Conservation (phyloP, 2,797 vertebrate species). For the Rhinichthys osculus region DNA sequence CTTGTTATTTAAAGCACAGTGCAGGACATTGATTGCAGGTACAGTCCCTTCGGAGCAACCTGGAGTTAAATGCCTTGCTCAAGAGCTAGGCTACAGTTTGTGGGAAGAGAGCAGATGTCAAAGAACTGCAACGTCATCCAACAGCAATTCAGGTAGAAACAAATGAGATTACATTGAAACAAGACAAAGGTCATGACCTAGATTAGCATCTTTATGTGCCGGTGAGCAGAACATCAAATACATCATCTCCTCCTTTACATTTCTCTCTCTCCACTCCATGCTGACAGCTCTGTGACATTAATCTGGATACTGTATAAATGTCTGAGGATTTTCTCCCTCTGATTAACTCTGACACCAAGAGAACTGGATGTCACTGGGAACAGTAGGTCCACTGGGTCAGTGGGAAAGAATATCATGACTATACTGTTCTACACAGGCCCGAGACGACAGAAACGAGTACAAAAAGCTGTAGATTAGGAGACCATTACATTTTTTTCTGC, state of each 20-base stretch:
- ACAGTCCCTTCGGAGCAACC: not conserved
- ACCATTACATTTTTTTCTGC: not conserved
- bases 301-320: constrained; percentile 30
- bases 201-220: constrained; percentile 14
- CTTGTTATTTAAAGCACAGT: constrained; percentile 35
- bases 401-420: constrained; percentile 4
- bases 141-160: not conserved
- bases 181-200: not conserved
- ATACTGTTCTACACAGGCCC: constrained; percentile 2
- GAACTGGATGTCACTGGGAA: constrained; percentile 14
- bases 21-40: constrained; percentile 10
- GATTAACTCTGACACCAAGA: constrained; percentile 35
- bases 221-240: constrained; percentile 7
- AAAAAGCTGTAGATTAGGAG: constrained; percentile 3
- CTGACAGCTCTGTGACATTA: constrained; percentile 29
- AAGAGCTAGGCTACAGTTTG: not conserved
- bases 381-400: constrained; percentile 6
- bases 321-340: constrained; percentile 19
- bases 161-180: not conserved
- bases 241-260: not conserved
- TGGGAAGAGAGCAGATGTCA: not conserved
- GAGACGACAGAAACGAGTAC: not conserved
- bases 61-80: not conserved
- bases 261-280: not conserved
- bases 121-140: not conserved